A percentile compares a stretch with the other conserved stretches of the same genome.
phyloP scores from a whole-genome alignment of 2,888 invertebrate genomes.

The Mesopsocus fuscifrons region DNA sequence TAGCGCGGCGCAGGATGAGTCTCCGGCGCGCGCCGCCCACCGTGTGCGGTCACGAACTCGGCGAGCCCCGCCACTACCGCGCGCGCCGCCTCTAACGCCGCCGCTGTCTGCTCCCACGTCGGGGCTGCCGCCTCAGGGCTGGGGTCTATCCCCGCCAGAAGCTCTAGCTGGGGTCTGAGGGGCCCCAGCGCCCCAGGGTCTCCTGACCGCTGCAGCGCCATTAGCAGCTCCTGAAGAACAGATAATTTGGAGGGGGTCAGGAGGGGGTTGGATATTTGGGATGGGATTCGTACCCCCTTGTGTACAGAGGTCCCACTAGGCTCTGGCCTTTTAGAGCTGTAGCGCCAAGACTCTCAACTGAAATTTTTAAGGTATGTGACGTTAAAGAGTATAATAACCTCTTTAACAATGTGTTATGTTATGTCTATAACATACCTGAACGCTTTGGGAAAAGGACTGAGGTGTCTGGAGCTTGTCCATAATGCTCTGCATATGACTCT shows the following conservation, averaged over 20 bases:
- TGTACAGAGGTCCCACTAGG: no score
- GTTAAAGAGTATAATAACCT: no score
- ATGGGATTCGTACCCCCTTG: no score
- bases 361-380: no score
- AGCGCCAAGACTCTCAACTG: no score
- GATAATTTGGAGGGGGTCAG: no score
- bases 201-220: slow-evolving; percentile 72
- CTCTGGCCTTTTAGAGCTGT: no score
- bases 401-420: no score
- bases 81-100: slow-evolving; percentile 45
- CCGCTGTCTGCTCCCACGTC: slow-evolving; percentile 41
- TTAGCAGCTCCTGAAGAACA: slow-evolving; percentile 47
- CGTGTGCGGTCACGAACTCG: slow-evolving; percentile 56
- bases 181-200: slow-evolving; percentile 69
- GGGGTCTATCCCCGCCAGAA: slow-evolving; percentile 72
- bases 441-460: slow-evolving; percentile 74
- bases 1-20: slow-evolving; percentile 28
- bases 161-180: slow-evolving; percentile 60
- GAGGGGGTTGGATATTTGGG: no score
- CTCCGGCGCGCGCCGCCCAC: slow-evolving; percentile 42
- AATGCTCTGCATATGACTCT: slow-evolving; percentile 93
- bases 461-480: slow-evolving; percentile 86
- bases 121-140: slow-evolving; percentile 49
- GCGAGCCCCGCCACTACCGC: slow-evolving; percentile 58
- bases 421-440: no score